Base-by-base conservation (phyloP, 1,140 invertebrate species). In the Aphelinus atriplicis region DNA sequence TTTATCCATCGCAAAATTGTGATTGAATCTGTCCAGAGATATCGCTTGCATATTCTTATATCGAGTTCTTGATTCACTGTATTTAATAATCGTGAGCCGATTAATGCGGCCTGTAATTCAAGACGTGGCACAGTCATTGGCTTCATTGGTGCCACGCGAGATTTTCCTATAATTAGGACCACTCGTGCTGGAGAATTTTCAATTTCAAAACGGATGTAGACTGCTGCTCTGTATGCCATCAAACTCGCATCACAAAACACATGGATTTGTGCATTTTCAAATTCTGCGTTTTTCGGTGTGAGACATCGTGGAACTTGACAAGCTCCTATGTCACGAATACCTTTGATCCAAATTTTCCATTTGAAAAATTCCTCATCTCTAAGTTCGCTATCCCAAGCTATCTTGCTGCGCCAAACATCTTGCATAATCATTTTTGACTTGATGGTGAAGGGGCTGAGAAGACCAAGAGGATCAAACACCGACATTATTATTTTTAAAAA, bases 391-490 rank as follows among this genome's bases (percentile, higher is more conserved):
- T 82, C 81, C 80, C 79, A 82, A 2, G 69, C 64, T 4, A 78
- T 77, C 3, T 65, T 73, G 5, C 53, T 63, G 61, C 71, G 51
- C 80, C 79, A 80, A 9, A 77, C 60, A 5, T 78, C 67, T 74
- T 82, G 80, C 4, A 78, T 53, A 26, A 82, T 6, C 5, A 79
- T 81, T 75, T 79, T 78, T 0, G 70, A 70, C 43, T 58, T 45
- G 5, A 80, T 64, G 3, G 71, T 74, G 4, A 74, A 70, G 43
- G 76, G 65, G 1, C 71, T 78, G 65, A 82, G 70, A 63, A 80
- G 70, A 7, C 81, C 79, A 7, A 81, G 68, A 1, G 80, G 78
- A 72, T 83, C 80, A 71, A 75, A 81, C 9, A 81, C 55, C 0
- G 80, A 80, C 81, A 81, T 81, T 0, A 82, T 73, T 9, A 76